Conservation (phyloP, 1,140 invertebrate species). For the Scaptomyza graminum region DNA sequence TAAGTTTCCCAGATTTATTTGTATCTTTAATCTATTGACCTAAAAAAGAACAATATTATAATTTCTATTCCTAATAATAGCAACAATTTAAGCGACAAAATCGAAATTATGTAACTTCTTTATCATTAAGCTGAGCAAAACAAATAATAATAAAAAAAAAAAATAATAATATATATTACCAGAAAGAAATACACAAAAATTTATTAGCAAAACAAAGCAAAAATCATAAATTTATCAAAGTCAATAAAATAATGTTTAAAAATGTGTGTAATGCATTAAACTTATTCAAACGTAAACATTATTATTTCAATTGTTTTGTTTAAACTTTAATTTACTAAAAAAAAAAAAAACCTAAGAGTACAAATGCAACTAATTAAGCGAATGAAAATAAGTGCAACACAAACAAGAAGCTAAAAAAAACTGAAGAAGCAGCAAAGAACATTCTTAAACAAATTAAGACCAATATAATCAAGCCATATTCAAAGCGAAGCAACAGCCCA, state of each 20-base stretch:
- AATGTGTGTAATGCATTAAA: slow-evolving; percentile 78
- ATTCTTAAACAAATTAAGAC: slow-evolving; percentile 4
- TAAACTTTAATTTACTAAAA: slow-evolving; percentile 44
- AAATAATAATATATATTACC: slow-evolving; percentile 21
- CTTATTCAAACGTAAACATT: slow-evolving; percentile 74
- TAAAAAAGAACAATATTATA: slow-evolving; percentile 50
- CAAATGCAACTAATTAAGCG: slow-evolving; percentile 55
- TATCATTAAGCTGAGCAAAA: slow-evolving; percentile 69
- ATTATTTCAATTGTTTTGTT: slow-evolving; percentile 77
- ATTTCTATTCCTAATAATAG: slow-evolving; percentile 60
- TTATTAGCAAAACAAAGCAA: slow-evolving; percentile 72
- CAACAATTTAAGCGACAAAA: slow-evolving; percentile 58
- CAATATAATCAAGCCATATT: slow-evolving; percentile 20
- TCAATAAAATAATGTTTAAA: slow-evolving; percentile 82
- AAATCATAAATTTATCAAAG: slow-evolving; percentile 73
- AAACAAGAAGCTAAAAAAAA: slow-evolving; percentile 23
- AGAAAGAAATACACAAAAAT: slow-evolving; percentile 63
- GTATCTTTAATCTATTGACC: slow-evolving; percentile 53
- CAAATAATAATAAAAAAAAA: slow-evolving; percentile 49
- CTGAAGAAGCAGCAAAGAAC: slow-evolving; percentile 6
- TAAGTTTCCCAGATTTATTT: slow-evolving; percentile 59
- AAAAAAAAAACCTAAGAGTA: slow-evolving; percentile 44
- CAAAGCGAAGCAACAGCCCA: slow-evolving; percentile 24
- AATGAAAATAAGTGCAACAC: slow-evolving; percentile 47
- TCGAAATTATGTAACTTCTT: slow-evolving; percentile 66